phyloP scores from a whole-genome alignment of 2,888 invertebrate species.

The Limnephilus auricula region DNA sequence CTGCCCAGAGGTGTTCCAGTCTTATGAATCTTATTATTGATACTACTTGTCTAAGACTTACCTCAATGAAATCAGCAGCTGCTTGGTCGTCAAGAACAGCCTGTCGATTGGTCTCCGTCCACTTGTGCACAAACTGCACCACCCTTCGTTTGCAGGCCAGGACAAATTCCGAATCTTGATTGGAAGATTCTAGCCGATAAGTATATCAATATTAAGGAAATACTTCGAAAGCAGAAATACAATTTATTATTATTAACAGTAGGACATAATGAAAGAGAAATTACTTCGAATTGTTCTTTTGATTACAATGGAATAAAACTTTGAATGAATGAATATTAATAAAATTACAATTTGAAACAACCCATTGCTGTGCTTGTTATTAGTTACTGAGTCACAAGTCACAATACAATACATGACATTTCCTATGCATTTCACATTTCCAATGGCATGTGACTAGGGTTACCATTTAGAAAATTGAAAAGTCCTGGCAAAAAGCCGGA shows the following conservation, averaged over 20 bases:
- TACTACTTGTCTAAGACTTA: slow-evolving; percentile 67
- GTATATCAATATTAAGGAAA: slow-evolving; percentile 69
- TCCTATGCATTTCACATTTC: no score
- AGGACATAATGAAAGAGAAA: not conserved
- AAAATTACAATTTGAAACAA: not conserved
- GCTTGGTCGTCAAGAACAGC: slow-evolving; percentile 86
- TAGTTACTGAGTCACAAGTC: no score
- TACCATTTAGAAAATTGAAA: no score
- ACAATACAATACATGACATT: no score
- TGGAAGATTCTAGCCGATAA: slow-evolving; percentile 78
- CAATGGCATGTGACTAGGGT: no score
- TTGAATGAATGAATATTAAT: not conserved
- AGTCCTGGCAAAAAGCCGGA: no score
- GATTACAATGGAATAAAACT: not conserved
- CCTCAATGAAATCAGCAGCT: slow-evolving; percentile 85
- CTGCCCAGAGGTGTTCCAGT: slow-evolving; percentile 30
- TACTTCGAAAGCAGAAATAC: not conserved
- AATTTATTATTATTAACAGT: not conserved
- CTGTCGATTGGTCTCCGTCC: slow-evolving; percentile 85
- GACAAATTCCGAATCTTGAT: slow-evolving; percentile 82
- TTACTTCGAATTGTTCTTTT: not conserved
- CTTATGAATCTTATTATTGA: no score
- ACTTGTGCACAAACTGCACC: slow-evolving; percentile 86
- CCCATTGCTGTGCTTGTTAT: not conserved
- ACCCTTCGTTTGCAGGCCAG: slow-evolving; percentile 85